A percentile compares a stretch with the other conserved stretches of the same genome.
phyloP scores from a whole-genome alignment of 2,113 vertebrate species.

The Peucedramus taeniatus region DNA sequence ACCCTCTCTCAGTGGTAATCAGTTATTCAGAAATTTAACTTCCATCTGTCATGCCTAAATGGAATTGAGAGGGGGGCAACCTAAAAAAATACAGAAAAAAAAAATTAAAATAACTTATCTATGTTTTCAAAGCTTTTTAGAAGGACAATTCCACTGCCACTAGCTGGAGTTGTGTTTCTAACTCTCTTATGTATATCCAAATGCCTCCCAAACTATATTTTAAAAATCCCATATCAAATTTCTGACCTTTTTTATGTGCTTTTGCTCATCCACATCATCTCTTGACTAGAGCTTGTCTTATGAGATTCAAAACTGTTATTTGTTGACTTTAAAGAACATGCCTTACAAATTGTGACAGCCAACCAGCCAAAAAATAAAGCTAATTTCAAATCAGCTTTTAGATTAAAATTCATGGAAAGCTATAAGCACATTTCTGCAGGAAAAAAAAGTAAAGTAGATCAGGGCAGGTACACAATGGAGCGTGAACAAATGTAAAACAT shows the following conservation, averaged over 20 bases:
- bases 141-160: neutral
- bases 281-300: neutral
- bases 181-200: neutral
- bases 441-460: neutral
- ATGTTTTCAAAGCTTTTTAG: neutral
- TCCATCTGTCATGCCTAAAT: neutral
- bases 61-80: neutral
- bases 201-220: neutral
- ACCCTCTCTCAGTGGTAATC: neutral
- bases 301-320: neutral
- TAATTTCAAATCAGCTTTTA: neutral
- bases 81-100: neutral
- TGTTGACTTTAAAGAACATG: neutral
- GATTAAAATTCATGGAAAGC: neutral
- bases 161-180: neutral
- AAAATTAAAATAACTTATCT: neutral
- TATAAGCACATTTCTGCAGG: neutral
- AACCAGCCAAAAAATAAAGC: neutral
- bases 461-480: neutral
- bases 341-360: neutral
- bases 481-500: neutral
- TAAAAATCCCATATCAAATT: neutral
- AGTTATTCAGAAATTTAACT: constrained; percentile 1
- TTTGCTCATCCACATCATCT: neutral
- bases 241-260: neutral